Evolutionary conservation across 2,888 invertebrate genomes (phyloP).

Genomic region (Rhingia campestris): DNA sequence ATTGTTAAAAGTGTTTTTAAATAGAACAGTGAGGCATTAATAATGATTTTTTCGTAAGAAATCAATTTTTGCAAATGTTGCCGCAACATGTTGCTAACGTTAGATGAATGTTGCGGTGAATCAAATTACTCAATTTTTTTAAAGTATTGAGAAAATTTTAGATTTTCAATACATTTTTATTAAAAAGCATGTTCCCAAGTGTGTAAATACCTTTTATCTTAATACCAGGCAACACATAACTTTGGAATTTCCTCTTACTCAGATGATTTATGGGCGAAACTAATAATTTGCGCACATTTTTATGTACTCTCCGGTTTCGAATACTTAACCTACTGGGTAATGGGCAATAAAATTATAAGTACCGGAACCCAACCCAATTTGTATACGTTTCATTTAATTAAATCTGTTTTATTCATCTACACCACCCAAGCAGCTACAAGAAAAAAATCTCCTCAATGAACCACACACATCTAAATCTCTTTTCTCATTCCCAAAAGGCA

Average conservation of each 20-base stretch:
- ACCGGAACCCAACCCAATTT: conserved; percentile 50
- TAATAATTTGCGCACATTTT: conserved; percentile 26
- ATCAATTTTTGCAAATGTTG: background rate
- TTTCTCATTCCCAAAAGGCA: conserved; percentile 23
- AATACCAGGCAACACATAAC: no score
- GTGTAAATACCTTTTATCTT: no score
- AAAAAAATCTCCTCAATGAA: conserved; percentile 9
- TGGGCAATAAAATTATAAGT: conserved; percentile 35
- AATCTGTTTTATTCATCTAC: conserved; percentile 39
- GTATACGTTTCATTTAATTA: conserved; percentile 42
- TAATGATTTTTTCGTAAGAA: no score
- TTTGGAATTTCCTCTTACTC: background rate
- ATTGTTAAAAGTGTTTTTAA: background rate
- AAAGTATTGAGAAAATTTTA: no score
- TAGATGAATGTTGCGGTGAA: background rate
- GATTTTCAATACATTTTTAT: no score
- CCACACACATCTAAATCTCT: conserved; percentile 40
- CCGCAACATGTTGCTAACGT: background rate
- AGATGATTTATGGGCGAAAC: background rate
- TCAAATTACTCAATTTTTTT: no score
- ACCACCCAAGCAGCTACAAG: conserved; percentile 34
- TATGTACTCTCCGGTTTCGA: conserved; percentile 2
- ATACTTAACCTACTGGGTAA: conserved; percentile 33
- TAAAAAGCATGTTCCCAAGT: no score
- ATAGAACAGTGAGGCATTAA: no score